Percentiles rank a stretch among this genome's conserved stretches.
phyloP scores from a whole-genome alignment of 1,140 invertebrate genomes.

The Lepidotrigona ventralis region DNA sequence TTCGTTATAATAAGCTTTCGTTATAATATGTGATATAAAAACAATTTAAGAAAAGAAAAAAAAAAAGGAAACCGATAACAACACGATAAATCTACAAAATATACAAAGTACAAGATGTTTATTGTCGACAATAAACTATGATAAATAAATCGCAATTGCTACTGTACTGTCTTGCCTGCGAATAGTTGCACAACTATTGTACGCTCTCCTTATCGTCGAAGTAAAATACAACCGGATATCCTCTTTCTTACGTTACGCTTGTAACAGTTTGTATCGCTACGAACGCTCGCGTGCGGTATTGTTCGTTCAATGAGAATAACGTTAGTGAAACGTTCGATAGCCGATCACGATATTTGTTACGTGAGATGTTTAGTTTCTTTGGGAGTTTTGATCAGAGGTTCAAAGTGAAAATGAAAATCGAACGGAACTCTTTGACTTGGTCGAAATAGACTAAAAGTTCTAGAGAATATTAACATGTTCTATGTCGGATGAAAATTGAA shows the following conservation, averaged over 20 bases:
- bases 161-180: conserved; percentile 25
- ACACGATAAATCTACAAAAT: conserved; percentile 47
- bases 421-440: background rate
- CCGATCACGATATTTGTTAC: background rate
- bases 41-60: conserved; percentile 15
- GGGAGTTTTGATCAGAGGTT: background rate
- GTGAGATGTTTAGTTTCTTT: background rate
- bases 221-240: conserved; percentile 14
- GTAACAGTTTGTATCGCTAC: background rate
- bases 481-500: background rate
- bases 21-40: conserved; percentile 20
- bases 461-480: background rate
- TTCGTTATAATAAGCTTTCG: background rate
- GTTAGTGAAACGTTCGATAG: background rate
- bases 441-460: no score
- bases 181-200: conserved; percentile 48
- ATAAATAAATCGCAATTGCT: conserved; percentile 58
- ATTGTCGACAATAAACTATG: conserved; percentile 67
- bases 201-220: conserved; percentile 22
- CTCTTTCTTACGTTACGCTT: background rate
- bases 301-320: background rate
- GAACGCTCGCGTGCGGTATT: background rate
- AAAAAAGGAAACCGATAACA: conserved; percentile 7
- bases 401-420: background rate
- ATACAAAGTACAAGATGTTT: conserved; percentile 55